Base-by-base conservation (phyloP, 2,888 invertebrate genomes). In the Archaeoteleia sp. region DNA sequence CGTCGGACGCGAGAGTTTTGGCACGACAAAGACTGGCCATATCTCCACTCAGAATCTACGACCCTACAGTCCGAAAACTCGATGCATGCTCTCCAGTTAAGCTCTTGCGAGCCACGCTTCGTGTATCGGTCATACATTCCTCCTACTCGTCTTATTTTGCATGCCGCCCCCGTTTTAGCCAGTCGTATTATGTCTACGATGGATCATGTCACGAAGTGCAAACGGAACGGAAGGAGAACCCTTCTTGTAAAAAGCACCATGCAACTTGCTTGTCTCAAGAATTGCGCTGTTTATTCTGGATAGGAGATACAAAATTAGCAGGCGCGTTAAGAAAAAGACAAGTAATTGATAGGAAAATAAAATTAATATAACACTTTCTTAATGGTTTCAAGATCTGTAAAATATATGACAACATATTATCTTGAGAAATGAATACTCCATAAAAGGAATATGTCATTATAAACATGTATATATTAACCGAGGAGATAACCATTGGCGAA, bases 111-210 rank as follows among this genome's bases (percentile, higher is more conserved):
- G 55, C 67, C 71, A 61, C 60, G 68, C 67, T 73, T 73, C 73
- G 68, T 71, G 74, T 78, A 80, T 82, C 78, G 78, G 78, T 73
- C 78, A 72, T 74, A 67, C 75, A 72, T 75, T 70, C 74, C 73
- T 53, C 51, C 49, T 34, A 29, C 60, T 74, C 71, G 66, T 75
- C 69, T 77, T 75, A 60, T 75, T 77, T 76, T 70, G 62, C 34
- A 58, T 51, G 67, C 76, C 74, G 70, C 74, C 73, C 74, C 75
- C 77, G 77, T 75, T 75, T 74, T 75, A 74, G 67, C 39, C 55
- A 62, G 67, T 70, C 74, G 70, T 79, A 80, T 82, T 81, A 81
- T 80, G 78, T 81, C 80, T 79, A 78, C 77, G 73, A 62, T 58
- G 67, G 71, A 71, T 74, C 70, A 70, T 57, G 67, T 37, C 62